phyloP scores from a whole-genome alignment of 2,797 vertebrate species.

The Phrynocephalus forsythii region DNA sequence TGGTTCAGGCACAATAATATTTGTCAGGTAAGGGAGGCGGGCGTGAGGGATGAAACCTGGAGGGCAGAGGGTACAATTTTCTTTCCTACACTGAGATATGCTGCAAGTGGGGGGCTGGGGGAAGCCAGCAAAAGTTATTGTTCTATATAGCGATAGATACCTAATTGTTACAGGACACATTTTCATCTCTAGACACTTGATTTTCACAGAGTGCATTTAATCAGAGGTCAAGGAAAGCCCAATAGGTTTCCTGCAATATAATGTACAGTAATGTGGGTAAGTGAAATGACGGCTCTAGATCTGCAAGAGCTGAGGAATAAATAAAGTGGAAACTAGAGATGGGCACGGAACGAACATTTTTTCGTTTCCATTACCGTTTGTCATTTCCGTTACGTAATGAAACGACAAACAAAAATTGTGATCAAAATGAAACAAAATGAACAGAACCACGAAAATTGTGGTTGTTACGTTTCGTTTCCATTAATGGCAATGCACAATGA shows the following conservation, averaged over 20 bases:
- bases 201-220: slow-evolving; percentile 9
- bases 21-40: slow-evolving; percentile 33
- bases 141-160: neutral
- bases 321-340: neutral
- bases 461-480: too few relatives aligned
- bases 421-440: too few relatives aligned
- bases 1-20: slow-evolving; percentile 20
- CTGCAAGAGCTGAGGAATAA: neutral
- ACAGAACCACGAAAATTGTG: too few relatives aligned
- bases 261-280: neutral
- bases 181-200: slow-evolving; percentile 1
- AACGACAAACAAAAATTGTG: too few relatives aligned
- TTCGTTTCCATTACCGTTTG: too few relatives aligned
- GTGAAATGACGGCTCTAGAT: neutral
- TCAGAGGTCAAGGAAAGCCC: neutral
- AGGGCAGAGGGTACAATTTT: neutral
- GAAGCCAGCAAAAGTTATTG: neutral
- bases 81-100: neutral
- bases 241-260: neutral
- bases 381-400: too few relatives aligned
- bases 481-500: too few relatives aligned
- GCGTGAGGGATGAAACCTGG: slow-evolving; percentile 9
- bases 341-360: too few relatives aligned
- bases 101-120: neutral
- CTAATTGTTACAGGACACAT: neutral